Evolutionary conservation across 2,797 vertebrate species (phyloP), one percentile per base, ranked within the genome.

Genomic region (Furcifer pardalis): DNA sequence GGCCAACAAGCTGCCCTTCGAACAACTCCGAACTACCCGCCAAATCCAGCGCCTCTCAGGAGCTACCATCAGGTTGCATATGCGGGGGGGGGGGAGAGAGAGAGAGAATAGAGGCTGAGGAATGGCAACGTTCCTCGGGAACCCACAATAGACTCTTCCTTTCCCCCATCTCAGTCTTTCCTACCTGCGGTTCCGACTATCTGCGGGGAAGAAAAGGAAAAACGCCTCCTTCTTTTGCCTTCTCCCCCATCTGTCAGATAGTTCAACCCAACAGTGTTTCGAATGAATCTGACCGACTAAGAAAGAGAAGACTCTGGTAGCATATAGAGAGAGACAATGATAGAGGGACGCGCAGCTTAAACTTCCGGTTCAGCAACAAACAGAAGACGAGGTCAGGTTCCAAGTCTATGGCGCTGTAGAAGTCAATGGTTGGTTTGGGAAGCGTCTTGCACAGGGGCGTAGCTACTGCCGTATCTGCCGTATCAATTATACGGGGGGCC

Each of bases 11-110:
- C 3, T 35, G 15, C 19, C 2, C 23, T 91, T n/a, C n/a, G n/a
- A n/a, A n/a, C n/a, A n/a, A n/a, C 91, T 81, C 56, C 46, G 79
- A 93, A 79, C 9, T 0, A 75, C 75, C 69, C 94, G 90, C 92
- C 86, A 81, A 80, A 71, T 1, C 2, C 25, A 42, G 69, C 21
- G 4, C 13, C 5, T 1, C 32, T 32, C 44, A 9, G 82, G 9
- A 21, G 23, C 30, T 79, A 72, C 86, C 56, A 87, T 35, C 1
- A 1, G 1, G 40, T 4, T 40, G 10, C 35, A 46, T 5, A 12
- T 0, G 4, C 1, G 5, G 32, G 25, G 65, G 37, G 37, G 7
- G 0, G 3, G 17, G n/a, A n/a, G n/a, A n/a, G n/a, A n/a, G n/a
- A n/a, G n/a, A n/a, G n/a, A 4, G 23, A 17, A 52, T 3, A 69